Base-by-base conservation (phyloP, 2,113 vertebrate species). In the Chrysochloris asiatica region DNA sequence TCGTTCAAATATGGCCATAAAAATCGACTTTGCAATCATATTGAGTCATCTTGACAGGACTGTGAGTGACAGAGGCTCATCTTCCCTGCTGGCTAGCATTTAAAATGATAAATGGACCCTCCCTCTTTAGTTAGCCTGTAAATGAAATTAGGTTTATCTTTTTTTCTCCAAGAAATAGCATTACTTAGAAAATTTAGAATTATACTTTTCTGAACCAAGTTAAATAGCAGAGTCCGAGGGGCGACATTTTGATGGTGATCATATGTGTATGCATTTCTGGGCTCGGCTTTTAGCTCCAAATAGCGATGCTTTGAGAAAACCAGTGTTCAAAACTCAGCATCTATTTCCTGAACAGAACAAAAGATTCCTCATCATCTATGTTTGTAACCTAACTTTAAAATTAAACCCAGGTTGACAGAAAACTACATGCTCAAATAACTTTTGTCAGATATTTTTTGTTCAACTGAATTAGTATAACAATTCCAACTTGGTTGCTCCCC, bases 111-210 rank as follows among this genome's bases (percentile, higher is more conserved):
- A 93, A 96, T 96, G 94, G 87, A 80, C 81, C 83, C 75, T 82
- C 92, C 87, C 86, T 95, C 89, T 94, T 96, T 93, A 94, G 90
- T 96, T 96, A 95, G 92, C 78, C 81, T 96, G 4, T 76, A 94
- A 96, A 96, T 95, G 87, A 94, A 96, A 93, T 97, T 97, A 96
- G 83, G 50, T 92, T 95, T 96, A 93, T 96, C 90, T 94, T 96
- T 94, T n/a, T 96, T 96, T 96, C 83, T 89, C 84, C 69, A 80
- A 85, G 89, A 95, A 96, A 95, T 91, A 89, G 12, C 47, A 95
- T 96, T 96, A 95, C 86, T 73, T 95, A 85, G 90, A 96, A 95
- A 89, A 90, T 92, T 95, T 93, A 93, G 83, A 96, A 94, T 94
- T 95, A 95, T 92, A 80, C 52, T n/a, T 91, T 95, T 93, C 65